Evolutionary conservation across 2,113 vertebrate genomes (phyloP).

Genomic region (Halichoerus grypus): DNA sequence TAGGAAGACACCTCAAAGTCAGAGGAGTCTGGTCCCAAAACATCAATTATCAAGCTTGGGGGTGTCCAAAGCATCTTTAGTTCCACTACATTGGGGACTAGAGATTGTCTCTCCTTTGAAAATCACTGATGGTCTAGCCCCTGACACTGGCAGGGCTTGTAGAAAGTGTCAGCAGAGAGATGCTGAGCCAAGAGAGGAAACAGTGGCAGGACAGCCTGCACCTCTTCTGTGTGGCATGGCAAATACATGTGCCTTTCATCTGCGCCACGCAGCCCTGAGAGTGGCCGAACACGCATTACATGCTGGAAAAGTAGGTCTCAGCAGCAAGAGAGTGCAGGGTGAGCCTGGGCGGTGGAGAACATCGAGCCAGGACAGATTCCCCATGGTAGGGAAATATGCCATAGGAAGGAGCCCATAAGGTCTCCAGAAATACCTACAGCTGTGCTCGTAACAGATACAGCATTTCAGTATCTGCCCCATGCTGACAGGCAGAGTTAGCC

Average conservation of each 20-base stretch:
- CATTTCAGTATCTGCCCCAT: not conserved
- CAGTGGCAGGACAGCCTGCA: too few relatives aligned
- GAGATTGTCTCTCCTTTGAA: not conserved
- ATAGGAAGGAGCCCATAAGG: not conserved
- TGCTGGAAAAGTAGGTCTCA: too few relatives aligned
- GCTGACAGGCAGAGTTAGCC: fast-evolving
- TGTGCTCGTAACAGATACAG: not conserved
- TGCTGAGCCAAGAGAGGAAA: not conserved
- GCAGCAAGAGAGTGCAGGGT: not conserved
- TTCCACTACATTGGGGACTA: not conserved
- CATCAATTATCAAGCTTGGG: not conserved
- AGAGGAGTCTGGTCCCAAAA: not conserved
- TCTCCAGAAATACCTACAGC: not conserved
- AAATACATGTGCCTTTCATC: not conserved
- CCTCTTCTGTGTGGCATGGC: not conserved
- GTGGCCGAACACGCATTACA: fast-evolving
- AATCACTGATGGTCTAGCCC: not conserved
- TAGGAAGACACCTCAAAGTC: not conserved
- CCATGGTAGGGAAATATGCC: not conserved
- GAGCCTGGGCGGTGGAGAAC: not conserved
- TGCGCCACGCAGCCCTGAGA: not conserved
- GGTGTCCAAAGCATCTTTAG: not conserved
- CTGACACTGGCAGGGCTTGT: not conserved
- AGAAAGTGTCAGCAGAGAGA: not conserved
- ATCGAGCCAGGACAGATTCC: not conserved